These are phyloP conservation scores for Lepus oiostolus DNA, from an alignment of 2,797 vertebrate genomes.

Conservation along the genomic window DNA sequence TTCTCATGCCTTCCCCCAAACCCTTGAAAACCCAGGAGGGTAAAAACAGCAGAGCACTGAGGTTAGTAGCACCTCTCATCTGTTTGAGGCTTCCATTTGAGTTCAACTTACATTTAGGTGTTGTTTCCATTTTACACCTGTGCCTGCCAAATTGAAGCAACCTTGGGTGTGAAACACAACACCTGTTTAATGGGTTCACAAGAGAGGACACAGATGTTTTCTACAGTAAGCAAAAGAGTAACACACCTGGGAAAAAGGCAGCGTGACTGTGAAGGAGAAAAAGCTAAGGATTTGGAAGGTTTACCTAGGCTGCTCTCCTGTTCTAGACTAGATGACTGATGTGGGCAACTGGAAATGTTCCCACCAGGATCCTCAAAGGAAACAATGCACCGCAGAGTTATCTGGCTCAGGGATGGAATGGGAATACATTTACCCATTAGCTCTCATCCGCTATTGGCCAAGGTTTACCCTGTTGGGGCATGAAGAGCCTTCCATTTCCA, in stretches of 20 bases:
- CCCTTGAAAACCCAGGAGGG: conserved; percentile 44
- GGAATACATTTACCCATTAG: not conserved
- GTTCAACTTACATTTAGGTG: conserved; percentile 71
- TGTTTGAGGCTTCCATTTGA: conserved; percentile 53
- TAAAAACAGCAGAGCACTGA: conserved; percentile 27
- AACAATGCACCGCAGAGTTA: not conserved
- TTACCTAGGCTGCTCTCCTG: not conserved
- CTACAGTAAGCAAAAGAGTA: conserved; percentile 74
- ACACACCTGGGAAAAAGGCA: conserved; percentile 64
- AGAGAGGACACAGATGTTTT: conserved; percentile 77
- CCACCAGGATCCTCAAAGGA: not conserved
- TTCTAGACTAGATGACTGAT: not conserved
- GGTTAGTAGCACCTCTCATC: conserved; percentile 71
- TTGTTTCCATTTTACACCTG: conserved; percentile 59
- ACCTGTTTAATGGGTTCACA: conserved; percentile 71
- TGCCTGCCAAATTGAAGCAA: conserved; percentile 47
- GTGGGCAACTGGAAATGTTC: not conserved
- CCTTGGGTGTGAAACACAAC: conserved; percentile 75
- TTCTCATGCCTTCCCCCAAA: conserved; percentile 74
- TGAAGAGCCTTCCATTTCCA: not conserved
- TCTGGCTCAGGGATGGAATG: not conserved
- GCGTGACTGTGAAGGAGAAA: not conserved
- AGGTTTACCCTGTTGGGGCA: not conserved
- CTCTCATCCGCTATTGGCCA: not conserved
- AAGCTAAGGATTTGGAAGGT: not conserved